These are phyloP conservation scores for Notoglanidium macrostoma DNA, from an alignment of 2,797 vertebrate genomes.

Conservation along the genomic window DNA sequence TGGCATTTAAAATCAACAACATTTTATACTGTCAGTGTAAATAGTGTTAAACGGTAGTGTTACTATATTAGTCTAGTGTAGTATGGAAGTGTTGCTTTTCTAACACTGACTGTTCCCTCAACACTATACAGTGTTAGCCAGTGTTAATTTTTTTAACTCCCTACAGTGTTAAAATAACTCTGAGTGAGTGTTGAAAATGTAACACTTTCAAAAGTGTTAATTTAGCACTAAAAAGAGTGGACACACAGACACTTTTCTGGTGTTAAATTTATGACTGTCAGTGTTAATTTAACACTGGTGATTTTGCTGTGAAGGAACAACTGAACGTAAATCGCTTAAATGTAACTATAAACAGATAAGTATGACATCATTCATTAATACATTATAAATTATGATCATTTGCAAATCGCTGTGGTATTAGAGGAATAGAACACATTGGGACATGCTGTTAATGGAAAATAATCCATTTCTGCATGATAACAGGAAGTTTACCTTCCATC, in stretches of 20 bases:
- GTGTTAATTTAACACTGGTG: too few relatives aligned
- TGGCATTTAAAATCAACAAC: too few relatives aligned
- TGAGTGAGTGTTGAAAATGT: conserved; percentile 12
- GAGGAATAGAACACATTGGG: neutral
- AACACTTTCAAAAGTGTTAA: conserved; percentile 23
- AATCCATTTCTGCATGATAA: neutral
- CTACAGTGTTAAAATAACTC: too few relatives aligned
- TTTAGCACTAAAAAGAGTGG: neutral
- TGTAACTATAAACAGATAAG: neutral
- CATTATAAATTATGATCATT: neutral
- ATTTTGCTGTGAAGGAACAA: conserved; percentile 19
- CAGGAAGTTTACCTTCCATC: neutral
- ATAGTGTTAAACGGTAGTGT: too few relatives aligned
- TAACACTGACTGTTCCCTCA: neutral
- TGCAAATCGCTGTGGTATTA: neutral
- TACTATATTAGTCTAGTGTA: too few relatives aligned
- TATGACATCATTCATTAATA: neutral
- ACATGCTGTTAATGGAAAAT: neutral
- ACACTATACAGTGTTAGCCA: neutral
- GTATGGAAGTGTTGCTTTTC: too few relatives aligned
- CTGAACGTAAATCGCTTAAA: neutral
- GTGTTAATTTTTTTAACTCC: neutral
- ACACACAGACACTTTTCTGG: conserved; percentile 21
- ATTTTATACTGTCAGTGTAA: too few relatives aligned
- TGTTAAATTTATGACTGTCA: conserved; percentile 37